Evolutionary conservation across 37 sponge, comb jelly and placozoan species (phyloP), one percentile per base, ranked within the genome.

Genomic region (Hexactinellida sp.): DNA sequence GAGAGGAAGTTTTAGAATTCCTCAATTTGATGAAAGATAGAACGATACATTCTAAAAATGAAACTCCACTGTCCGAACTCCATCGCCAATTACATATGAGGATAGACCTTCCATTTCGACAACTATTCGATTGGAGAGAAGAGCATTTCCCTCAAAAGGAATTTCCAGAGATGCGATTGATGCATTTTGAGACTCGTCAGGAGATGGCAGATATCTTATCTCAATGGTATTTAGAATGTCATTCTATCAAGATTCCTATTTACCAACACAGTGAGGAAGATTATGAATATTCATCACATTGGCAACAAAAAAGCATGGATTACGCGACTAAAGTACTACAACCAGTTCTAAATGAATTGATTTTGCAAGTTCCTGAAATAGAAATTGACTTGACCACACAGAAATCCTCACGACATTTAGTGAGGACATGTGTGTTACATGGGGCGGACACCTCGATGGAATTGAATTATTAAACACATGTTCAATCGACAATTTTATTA

Each of bases 151-250:
- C 76, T 63, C 30, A 7, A 3, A 63, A 21, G 3, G 30, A 25
- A 10, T 5, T 21, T 32, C 1, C 5, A 32, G 76, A 23, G 3
- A 7, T 23, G 3, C 5, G 5, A 32, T 21, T 63, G 3, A n/a
- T 1, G 28, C 3, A 63, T 63, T 63, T 32, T 23, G 30, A 63
- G 3, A n/a, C 76, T n/a, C 3, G 76, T n/a, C 76, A 32, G 5
- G 76, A 63, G 30, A 63, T 63, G 3, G 3, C 76, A 21, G 76
- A 63, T 23, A 63, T 63, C 5, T 63, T 63, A 23, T 21, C 3
- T 10, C 3, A 63, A 63, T 63, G 76, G 76, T 63, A 63, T 63
- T 28, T 63, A 63, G 76, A 63, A 63, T 21, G 76, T 63, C 76
- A 63, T 3, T 21, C 3, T 23, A 28, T 63, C 3, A 63, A 28